Evolutionary conservation across 1,140 invertebrate genomes (phyloP), one percentile per base, ranked within the genome.

Genomic region (Globodera rostochiensis): DNA sequence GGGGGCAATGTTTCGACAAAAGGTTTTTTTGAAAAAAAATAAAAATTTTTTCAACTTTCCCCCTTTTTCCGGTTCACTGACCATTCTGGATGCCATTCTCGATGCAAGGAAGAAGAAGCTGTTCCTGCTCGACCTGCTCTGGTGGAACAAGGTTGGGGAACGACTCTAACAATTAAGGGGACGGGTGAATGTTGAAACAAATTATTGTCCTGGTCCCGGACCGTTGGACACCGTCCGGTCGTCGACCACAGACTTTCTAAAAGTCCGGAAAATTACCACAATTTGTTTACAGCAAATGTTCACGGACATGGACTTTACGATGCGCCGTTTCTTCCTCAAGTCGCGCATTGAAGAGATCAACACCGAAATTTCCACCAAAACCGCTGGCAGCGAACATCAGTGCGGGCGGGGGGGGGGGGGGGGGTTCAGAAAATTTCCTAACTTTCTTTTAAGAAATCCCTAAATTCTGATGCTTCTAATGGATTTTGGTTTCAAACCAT

Each of bases 71-170:
- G 66, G 70, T 64, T 66, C 60, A 36, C 49, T 78, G 50, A 78
- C 77, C n/a, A 78, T 78, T 70, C 50, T 78, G 53, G 77, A 78
- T 47, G 53, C 21, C n/a, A 78, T 78, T 78, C 69, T 66, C 69
- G 77, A 64, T 13, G 25, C 13, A 19, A 71, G 5, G 13, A 69
- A 70, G 13, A 11, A 49, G 70, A 78, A 78, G 70, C 25, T 66
- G 50, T 78, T 71, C 46, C n/a, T 78, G 47, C 77, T 78, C 25
- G 77, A 78, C 49, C 7, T 78, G 70, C 46, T 78, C 11, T 78
- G 60, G 60, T 78, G 77, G 77, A 47, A 78, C 25, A 70, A 70
- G 66, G 57, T 19, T 6, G 36, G 3, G 36, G 36, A 8, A 15
- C 7, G 67, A 36, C 36, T 3, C 36, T 36, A 36, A 36, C 64